Base-by-base conservation (phyloP, 2,113 vertebrate species). In the Aegithalos caudatus region DNA sequence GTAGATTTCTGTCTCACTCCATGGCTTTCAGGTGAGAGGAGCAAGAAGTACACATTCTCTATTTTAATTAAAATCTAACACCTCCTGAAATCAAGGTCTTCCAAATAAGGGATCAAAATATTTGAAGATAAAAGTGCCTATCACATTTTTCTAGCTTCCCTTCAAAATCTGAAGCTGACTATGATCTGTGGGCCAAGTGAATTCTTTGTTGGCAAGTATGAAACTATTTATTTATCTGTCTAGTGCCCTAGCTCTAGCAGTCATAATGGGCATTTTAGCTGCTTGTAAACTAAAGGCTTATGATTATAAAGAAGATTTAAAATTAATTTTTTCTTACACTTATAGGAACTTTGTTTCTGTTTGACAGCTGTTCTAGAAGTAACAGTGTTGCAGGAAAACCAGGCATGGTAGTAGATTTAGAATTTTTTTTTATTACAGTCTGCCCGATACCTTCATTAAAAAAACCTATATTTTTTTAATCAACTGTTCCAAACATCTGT, bases 131-230 rank as follows among this genome's bases (percentile, higher is more conserved):
- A 47, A 47, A 47, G 20, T 11, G 21, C 4, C 25, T 48, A 19
- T 21, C 2, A 5, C 4, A 45, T 61, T 81, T 90, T 79, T 13
- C 10, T 65, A 22, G 4, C 51, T 89, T 74, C 21, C 2, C 8
- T 64, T 79, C 14, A 54, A 56, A 58, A 19, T 61, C 5, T 1
- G 22, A 89, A 81, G 35, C 23, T 78, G 21, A 44, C 10, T 47
- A 9, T 35, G 17, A 31, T 40, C 37, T 74, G 19, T 45, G n/a
- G 38, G 8, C 50, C 53, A 24, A 57, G 20, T 61, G 12, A 56
- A 25, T 0, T 60, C 11, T 13, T 51, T 44, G 3, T 18, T 3
- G 1, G 20, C 11, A 86, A 44, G 48, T 38, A 28, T 3, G 7
- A 81, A 86, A 37, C 45, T 66, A 10, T 4, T 12, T 25, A 24